These are phyloP conservation scores for Odontamblyopus rebecca DNA, from an alignment of 2,797 vertebrate species.

Conservation along the genomic window DNA sequence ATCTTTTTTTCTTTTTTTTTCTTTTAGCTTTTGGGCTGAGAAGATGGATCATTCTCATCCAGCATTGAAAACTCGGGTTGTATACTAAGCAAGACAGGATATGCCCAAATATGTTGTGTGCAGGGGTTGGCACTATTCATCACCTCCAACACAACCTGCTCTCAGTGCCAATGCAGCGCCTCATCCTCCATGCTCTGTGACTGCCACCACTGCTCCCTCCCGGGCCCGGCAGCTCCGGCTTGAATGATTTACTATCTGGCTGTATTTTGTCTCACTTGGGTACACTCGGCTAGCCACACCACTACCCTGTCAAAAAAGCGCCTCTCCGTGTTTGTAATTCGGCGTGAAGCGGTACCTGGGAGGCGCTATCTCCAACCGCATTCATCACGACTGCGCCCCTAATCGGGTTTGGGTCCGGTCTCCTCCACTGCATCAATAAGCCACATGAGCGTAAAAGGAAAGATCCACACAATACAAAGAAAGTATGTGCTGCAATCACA, in stretches of 20 bases:
- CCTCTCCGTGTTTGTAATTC: conserved; percentile 61
- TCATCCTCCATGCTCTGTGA: conserved; percentile 51
- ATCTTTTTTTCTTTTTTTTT: not conserved
- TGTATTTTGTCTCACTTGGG: conserved; percentile 68
- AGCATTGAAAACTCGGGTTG: conserved; percentile 43
- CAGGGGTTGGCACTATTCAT: conserved; percentile 61
- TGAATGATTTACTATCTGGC: conserved; percentile 73
- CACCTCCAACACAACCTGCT: conserved; percentile 60
- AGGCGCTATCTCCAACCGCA: conserved; percentile 45
- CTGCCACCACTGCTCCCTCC: conserved; percentile 48
- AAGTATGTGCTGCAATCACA: conserved; percentile 36
- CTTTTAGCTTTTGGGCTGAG: conserved; percentile 40
- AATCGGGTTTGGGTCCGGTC: conserved; percentile 42
- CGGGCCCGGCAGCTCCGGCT: conserved; percentile 47
- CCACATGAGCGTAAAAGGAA: conserved; percentile 53
- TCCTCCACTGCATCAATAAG: conserved; percentile 36
- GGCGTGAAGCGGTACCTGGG: conserved; percentile 47
- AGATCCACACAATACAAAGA: conserved; percentile 41
- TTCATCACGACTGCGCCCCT: conserved; percentile 51
- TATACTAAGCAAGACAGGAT: conserved; percentile 48
- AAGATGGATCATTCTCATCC: conserved; percentile 60
- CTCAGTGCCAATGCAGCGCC: conserved; percentile 54
- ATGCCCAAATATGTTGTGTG: conserved; percentile 57
- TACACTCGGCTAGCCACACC: conserved; percentile 56
- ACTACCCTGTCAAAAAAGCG: conserved; percentile 53